These are phyloP conservation scores for Ostrea edulis DNA, from an alignment of 1,140 invertebrate species.

Conservation along the genomic window DNA sequence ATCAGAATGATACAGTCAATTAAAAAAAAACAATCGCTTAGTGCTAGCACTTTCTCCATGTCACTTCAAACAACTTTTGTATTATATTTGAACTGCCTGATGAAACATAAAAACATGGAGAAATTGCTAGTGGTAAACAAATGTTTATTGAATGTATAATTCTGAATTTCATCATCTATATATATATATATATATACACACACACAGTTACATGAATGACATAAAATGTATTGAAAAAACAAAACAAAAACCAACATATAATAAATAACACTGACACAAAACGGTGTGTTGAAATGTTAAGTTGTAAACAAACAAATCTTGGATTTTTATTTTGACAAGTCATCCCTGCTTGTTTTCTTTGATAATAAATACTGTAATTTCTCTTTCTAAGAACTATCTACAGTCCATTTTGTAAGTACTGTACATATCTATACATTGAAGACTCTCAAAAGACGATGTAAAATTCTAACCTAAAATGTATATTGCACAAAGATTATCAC, in stretches of 20 bases:
- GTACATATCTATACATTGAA: not conserved
- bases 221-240: not conserved
- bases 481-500: conserved; percentile 39
- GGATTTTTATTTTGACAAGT: conserved; percentile 2
- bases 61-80: too few species aligned
- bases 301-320: not conserved
- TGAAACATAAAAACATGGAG: too few species aligned
- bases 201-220: not conserved
- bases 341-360: not conserved
- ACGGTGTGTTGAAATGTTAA: not conserved
- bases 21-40: too few species aligned
- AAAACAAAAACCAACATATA: not conserved
- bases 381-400: not conserved
- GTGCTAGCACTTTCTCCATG: too few species aligned
- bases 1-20: too few species aligned
- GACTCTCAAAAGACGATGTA: conserved; percentile 11
- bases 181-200: not conserved
- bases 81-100: too few species aligned
- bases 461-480: conserved; percentile 26
- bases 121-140: too few species aligned
- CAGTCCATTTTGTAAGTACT: not conserved
- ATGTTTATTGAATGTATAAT: too few species aligned
- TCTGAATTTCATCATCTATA: too few species aligned
- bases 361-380: not conserved
- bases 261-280: conserved; percentile 4